These are phyloP conservation scores for Hydrolagus affinis DNA, from an alignment of 2,113 vertebrate species.

Conservation along the genomic window DNA sequence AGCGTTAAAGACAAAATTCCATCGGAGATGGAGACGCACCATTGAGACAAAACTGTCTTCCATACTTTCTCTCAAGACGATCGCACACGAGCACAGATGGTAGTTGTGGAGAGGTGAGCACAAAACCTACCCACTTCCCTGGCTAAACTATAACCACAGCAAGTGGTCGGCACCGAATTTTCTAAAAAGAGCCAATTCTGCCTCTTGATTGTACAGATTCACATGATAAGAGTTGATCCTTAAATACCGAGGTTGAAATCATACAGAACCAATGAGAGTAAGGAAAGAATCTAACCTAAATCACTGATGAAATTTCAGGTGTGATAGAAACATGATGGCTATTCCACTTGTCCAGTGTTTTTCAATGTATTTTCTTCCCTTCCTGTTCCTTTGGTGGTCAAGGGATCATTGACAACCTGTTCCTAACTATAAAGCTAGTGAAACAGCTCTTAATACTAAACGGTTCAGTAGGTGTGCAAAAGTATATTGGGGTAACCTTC, in stretches of 20 bases:
- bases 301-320: not conserved
- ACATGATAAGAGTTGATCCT: not conserved
- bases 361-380: too few species aligned
- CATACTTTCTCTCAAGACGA: not conserved
- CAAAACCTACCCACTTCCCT: not conserved
- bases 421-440: not conserved
- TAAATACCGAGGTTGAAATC: not conserved
- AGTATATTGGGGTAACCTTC: not conserved
- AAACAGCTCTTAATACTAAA: not conserved
- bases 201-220: not conserved
- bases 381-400: not conserved
- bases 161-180: not conserved
- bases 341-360: not conserved
- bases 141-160: not conserved
- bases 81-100: not conserved
- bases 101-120: not conserved
- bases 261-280: not conserved
- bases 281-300: not conserved
- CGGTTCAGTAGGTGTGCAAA: not conserved
- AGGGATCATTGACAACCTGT: not conserved
- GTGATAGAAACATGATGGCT: not conserved
- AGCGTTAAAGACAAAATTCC: not conserved
- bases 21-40: not conserved
- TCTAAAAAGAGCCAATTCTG: not conserved
- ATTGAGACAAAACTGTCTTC: not conserved